phyloP scores from a whole-genome alignment of 2,888 invertebrate genomes.

The Platypus cylindrus region DNA sequence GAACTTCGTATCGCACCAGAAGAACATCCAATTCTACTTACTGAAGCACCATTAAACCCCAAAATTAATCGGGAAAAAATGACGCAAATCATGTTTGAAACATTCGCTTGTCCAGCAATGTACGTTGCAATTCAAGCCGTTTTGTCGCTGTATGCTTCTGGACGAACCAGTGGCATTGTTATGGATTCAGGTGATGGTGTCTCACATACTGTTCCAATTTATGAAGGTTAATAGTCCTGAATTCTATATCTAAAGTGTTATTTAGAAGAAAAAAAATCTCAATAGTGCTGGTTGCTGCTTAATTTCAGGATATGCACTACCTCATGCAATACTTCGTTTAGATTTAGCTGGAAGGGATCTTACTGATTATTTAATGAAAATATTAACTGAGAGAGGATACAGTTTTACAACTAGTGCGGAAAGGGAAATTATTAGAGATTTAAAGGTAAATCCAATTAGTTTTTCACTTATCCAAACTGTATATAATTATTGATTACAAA shows the following conservation, averaged over 20 bases:
- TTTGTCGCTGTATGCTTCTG: conserved; percentile 58
- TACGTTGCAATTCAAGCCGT: conserved; percentile 65
- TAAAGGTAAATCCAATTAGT: conserved; percentile 30
- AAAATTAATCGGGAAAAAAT: conserved; percentile 72
- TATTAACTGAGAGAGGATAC: conserved; percentile 33
- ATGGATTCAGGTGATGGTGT: conserved; percentile 63
- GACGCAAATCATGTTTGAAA: conserved; percentile 54
- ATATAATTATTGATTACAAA: background rate
- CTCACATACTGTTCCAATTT: conserved; percentile 61
- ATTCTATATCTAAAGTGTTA: conserved; percentile 1
- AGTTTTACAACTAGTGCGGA: conserved; percentile 35
- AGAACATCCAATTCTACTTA: conserved; percentile 63
- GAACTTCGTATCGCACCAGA: conserved; percentile 72
- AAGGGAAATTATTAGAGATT: conserved; percentile 33
- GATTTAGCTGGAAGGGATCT: conserved; percentile 34
- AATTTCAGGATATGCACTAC: conserved; percentile 32
- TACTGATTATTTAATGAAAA: conserved; percentile 36
- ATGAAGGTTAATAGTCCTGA: conserved; percentile 41
- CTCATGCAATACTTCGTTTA: conserved; percentile 34
- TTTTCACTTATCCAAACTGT: no score
- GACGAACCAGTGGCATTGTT: conserved; percentile 61
- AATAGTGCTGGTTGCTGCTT: no score
- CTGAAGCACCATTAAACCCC: conserved; percentile 70
- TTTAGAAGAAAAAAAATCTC: no score
- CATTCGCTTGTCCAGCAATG: conserved; percentile 48